Base-by-base conservation (phyloP, 2,113 vertebrate genomes). In the Machaerirhynchus nigripectus region DNA sequence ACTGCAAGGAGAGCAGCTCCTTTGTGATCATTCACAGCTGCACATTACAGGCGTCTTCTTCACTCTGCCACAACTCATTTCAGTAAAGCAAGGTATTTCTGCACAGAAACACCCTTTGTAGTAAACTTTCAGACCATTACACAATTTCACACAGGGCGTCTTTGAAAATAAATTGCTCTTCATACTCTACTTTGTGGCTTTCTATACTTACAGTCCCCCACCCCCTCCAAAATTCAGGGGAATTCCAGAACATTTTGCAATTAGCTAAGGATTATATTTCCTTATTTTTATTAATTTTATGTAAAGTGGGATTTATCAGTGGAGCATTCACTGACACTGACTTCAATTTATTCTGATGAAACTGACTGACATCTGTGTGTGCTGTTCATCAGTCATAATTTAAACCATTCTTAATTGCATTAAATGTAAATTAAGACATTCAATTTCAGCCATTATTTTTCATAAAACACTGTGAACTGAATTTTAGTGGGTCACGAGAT, bases 371-470 rank as follows among this genome's bases (percentile, higher is more conserved):
- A 98, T 98, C 98, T 98, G 98, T 98, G 98, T 98, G 98, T 98
- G 98, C 98, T 98, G 98, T 98, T 99, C 99, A 99, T 99, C 99
- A 98, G 99, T 99, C 99, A 99, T 99, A 98, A 98, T 99, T 99
- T 99, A 98, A 98, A 99, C 98, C 98, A 98, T 98, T 99, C 99
- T 99, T 99, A 99, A 99, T 99, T 99, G 98, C 98, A 99, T 99
- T 99, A 99, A 99, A 99, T 99, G 98, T 99, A 99, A 99, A 99
- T 99, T 99, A 99, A 99, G 99, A 99, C 99, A 99, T 99, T 99
- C 98, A 98, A 99, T 99, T 99, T 99, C 98, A 98, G 98, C 98
- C 98, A 99, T 99, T 99, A 99, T 99, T 99, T 99, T 99, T 99
- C 99, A 99, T 99, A 99, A 99, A 99, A 99, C 97, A 99, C 98